These are phyloP conservation scores for Mimas tiliae DNA, from an alignment of 2,888 invertebrate genomes.

Conservation along the genomic window DNA sequence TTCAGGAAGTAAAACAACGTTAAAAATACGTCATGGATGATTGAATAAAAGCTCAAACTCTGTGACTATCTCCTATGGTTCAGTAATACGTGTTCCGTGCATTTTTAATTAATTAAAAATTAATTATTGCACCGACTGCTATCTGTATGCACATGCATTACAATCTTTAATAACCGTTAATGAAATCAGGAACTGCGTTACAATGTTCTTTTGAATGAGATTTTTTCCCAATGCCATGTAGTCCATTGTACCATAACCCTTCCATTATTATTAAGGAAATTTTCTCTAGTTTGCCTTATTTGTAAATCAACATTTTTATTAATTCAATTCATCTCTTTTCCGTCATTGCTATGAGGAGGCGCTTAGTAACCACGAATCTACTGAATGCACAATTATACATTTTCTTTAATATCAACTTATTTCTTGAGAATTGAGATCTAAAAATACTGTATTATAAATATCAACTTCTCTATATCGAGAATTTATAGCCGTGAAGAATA, in stretches of 20 bases:
- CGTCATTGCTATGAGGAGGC: too few species aligned
- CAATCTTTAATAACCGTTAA: constrained; percentile 36
- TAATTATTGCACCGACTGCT: constrained; percentile 46
- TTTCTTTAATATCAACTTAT: too few species aligned
- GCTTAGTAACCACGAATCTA: too few species aligned
- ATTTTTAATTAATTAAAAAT: constrained; percentile 55
- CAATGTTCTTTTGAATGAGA: constrained; percentile 1
- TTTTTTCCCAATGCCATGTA: constrained; percentile 14
- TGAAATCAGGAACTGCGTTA: constrained; percentile 22
- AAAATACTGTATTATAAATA: too few species aligned
- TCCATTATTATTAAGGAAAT: constrained; percentile 8
- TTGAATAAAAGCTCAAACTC: constrained; percentile 42
- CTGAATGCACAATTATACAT: too few species aligned
- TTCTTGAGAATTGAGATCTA: too few species aligned
- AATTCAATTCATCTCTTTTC: too few species aligned
- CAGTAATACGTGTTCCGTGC: constrained; percentile 38
- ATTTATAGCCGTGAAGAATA: too few species aligned
- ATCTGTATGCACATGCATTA: constrained; percentile 47
- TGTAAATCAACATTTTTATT: neutral
- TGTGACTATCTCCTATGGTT: constrained; percentile 40
- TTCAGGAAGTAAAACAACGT: constrained; percentile 6
- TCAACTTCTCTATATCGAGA: neutral
- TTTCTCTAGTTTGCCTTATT: neutral
- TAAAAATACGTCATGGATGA: constrained; percentile 39
- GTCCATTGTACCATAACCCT: constrained; percentile 1